Conservation (phyloP, 2,797 vertebrate genomes). For the Falco rusticolus region DNA sequence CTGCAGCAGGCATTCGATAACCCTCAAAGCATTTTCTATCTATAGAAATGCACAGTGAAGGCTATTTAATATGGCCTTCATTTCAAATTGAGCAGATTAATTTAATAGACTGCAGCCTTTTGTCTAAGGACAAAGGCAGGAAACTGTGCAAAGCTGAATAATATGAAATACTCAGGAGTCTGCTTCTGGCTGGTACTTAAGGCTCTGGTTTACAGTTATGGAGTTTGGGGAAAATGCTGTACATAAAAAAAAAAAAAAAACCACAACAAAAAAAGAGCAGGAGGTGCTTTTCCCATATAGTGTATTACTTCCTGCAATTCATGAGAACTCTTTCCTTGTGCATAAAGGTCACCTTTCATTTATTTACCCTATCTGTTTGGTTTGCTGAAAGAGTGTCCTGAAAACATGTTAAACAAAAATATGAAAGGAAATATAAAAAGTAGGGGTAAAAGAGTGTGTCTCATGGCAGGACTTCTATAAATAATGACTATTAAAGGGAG, state of each 20-base stretch:
- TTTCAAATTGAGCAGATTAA: slow-evolving; percentile 57
- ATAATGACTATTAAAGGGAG: background rate
- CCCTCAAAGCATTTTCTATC: slow-evolving; percentile 2
- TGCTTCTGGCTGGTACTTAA: slow-evolving; percentile 34
- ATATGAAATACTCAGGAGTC: slow-evolving; percentile 37
- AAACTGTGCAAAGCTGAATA: background rate
- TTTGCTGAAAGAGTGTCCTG: slow-evolving; percentile 55
- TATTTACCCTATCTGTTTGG: slow-evolving; percentile 33
- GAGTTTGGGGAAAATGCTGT: slow-evolving; percentile 53
- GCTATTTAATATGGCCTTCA: slow-evolving; percentile 26
- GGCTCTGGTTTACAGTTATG: slow-evolving; percentile 21
- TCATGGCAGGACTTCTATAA: background rate
- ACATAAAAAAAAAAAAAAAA: background rate
- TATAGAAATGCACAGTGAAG: slow-evolving; percentile 1
- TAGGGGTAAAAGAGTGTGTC: background rate
- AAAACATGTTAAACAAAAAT: slow-evolving; percentile 11
- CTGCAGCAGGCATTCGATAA: background rate
- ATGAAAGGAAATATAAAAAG: slow-evolving; percentile 34
- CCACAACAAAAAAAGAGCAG: slow-evolving; percentile 1
- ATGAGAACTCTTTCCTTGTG: slow-evolving; percentile 69
- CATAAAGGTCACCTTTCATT: slow-evolving; percentile 77
- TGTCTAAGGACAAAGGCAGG: slow-evolving; percentile 38
- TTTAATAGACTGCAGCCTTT: slow-evolving; percentile 51
- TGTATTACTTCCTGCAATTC: slow-evolving; percentile 75
- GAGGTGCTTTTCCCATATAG: slow-evolving; percentile 59